phyloP scores from a whole-genome alignment of 2,113 vertebrate genomes.

The Phalacrocorax pelagicus region DNA sequence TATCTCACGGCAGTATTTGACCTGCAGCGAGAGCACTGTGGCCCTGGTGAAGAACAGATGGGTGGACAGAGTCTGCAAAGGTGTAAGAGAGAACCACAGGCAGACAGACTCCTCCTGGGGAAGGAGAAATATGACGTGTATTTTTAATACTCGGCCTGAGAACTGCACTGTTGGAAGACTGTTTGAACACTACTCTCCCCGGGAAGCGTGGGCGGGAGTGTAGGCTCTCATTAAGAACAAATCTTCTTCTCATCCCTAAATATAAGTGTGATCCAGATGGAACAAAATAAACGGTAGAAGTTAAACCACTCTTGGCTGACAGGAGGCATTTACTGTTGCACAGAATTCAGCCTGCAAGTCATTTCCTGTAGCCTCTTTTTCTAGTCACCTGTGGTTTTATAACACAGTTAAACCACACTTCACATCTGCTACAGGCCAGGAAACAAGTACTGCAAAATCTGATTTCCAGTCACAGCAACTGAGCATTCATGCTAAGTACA shows the following conservation, averaged over 20 bases:
- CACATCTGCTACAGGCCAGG: conserved; percentile 31
- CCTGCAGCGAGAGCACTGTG: accelerated
- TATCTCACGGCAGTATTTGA: neutral
- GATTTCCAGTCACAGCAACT: conserved; percentile 17
- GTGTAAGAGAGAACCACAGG: accelerated
- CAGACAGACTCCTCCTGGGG: neutral
- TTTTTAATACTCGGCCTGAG: conserved; percentile 20
- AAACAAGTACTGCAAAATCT: neutral
- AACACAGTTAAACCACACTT: conserved; percentile 57
- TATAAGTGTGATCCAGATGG: conserved; percentile 33
- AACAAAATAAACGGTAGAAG: conserved; percentile 26
- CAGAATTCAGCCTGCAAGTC: conserved; percentile 14
- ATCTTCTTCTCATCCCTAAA: conserved; percentile 45
- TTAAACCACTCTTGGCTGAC: neutral
- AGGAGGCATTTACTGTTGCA: neutral
- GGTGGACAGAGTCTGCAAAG: neutral
- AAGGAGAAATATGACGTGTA: neutral
- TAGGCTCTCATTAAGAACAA: conserved; percentile 56
- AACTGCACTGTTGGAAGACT: neutral
- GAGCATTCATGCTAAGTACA: neutral
- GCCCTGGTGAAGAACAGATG: neutral
- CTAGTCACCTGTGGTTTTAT: conserved; percentile 68
- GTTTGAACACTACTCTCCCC: neutral
- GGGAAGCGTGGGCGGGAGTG: conserved; percentile 19
- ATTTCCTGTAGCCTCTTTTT: conserved; percentile 70